phyloP scores from a whole-genome alignment of 2,113 vertebrate species.

The Phocoena phocoena region DNA sequence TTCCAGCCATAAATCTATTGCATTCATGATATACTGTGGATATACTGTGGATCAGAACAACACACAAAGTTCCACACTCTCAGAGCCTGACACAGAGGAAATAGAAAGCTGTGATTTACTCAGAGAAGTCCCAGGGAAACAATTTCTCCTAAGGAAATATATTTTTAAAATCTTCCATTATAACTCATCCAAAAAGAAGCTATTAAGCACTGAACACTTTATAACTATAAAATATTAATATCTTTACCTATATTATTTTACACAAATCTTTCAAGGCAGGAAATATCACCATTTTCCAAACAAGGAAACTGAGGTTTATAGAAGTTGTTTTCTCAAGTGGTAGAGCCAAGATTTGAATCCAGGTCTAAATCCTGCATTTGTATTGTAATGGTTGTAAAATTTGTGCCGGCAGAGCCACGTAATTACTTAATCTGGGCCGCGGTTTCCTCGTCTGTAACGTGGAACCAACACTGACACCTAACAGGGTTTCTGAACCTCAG shows the following conservation, averaged over 20 bases:
- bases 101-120: neutral
- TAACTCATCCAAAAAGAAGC: neutral
- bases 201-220: neutral
- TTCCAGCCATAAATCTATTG: neutral
- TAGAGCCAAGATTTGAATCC: neutral
- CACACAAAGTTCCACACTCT: neutral
- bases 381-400: neutral
- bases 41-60: neutral
- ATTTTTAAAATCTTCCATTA: neutral
- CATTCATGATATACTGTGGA: neutral
- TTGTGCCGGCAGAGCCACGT: neutral
- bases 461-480: neutral
- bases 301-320: neutral
- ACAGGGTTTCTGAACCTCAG: neutral
- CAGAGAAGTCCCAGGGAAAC: neutral
- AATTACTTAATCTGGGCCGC: neutral
- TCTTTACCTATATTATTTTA: neutral
- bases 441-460: neutral
- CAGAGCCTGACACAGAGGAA: neutral
- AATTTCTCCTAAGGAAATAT: neutral
- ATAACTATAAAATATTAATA: neutral
- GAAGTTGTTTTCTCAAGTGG: neutral
- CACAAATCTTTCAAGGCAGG: neutral
- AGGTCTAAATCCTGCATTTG: neutral
- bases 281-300: neutral